Conservation (phyloP, 2,888 invertebrate species). For the Cerastis rubricosa region DNA sequence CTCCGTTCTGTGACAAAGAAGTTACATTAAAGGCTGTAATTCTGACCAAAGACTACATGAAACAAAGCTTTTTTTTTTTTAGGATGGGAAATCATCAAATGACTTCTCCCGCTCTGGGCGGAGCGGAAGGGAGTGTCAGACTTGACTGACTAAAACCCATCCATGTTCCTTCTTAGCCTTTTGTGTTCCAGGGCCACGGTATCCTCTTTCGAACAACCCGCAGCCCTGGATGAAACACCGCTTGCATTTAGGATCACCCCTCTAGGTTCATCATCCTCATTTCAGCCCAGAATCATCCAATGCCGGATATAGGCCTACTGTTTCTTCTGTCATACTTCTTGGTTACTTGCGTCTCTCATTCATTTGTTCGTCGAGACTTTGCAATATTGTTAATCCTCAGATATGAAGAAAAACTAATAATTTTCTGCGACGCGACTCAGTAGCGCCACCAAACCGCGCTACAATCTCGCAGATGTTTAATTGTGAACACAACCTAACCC, state of each 20-base stretch:
- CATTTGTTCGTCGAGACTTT: neutral
- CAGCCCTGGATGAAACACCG: too few relatives aligned
- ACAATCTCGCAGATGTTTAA: neutral
- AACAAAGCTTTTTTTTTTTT: neutral
- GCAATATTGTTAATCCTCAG: neutral
- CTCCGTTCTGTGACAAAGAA: neutral
- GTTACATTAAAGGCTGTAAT: neutral
- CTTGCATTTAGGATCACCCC: too few relatives aligned
- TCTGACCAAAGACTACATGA: neutral
- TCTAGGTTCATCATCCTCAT: neutral
- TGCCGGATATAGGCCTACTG: neutral
- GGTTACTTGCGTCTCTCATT: neutral
- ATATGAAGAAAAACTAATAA: neutral
- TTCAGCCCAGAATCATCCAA: neutral
- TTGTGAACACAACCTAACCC: neutral
- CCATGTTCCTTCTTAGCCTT: too few relatives aligned
- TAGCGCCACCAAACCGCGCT: neutral
- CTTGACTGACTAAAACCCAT: too few relatives aligned
- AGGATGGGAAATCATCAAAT: too few relatives aligned
- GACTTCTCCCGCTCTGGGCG: too few relatives aligned
- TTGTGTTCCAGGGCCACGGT: too few relatives aligned
- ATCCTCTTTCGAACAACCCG: too few relatives aligned
- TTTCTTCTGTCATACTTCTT: neutral
- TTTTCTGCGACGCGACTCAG: too few relatives aligned
- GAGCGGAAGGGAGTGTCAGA: too few relatives aligned